These are phyloP conservation scores for Aphaenogaster ashmeadi DNA, from an alignment of 1,140 invertebrate species.

Conservation along the genomic window DNA sequence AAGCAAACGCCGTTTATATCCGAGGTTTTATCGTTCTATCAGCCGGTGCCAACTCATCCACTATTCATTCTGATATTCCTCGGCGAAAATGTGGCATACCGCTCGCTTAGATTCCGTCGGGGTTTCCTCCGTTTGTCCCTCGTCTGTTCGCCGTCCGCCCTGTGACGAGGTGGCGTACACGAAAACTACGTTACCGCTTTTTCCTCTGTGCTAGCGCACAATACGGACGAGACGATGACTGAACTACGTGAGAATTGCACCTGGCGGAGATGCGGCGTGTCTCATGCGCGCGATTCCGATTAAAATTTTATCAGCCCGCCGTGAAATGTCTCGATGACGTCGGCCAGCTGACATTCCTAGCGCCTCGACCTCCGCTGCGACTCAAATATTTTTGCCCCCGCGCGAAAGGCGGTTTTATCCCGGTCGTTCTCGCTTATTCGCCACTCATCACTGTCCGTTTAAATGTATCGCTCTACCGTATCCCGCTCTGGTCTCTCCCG, in stretches of 20 bases:
- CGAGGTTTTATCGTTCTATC: constrained; percentile 59
- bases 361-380: constrained; percentile 26
- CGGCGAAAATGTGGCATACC: constrained; percentile 17
- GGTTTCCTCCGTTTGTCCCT: constrained; percentile 20
- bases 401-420: constrained; percentile 23
- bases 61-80: constrained; percentile 61
- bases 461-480: constrained; percentile 9
- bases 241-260: constrained; percentile 70
- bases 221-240: constrained; percentile 54
- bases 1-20: constrained; percentile 36
- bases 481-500: not conserved
- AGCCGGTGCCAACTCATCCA: constrained; percentile 51
- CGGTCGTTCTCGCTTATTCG: constrained; percentile 56
- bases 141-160: not conserved
- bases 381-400: constrained; percentile 27
- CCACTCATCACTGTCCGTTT: constrained; percentile 51
- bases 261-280: constrained; percentile 45
- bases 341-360: not conserved
- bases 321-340: constrained; percentile 45
- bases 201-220: not conserved
- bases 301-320: constrained; percentile 49
- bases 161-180: not conserved
- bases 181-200: constrained; percentile 32
- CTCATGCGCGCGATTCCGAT: constrained; percentile 51
- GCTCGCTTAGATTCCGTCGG: not conserved